Percentiles rank a stretch among this genome's conserved stretches.
phyloP scores from a whole-genome alignment of 2,888 invertebrate genomes.

The Gerris lacustris region DNA sequence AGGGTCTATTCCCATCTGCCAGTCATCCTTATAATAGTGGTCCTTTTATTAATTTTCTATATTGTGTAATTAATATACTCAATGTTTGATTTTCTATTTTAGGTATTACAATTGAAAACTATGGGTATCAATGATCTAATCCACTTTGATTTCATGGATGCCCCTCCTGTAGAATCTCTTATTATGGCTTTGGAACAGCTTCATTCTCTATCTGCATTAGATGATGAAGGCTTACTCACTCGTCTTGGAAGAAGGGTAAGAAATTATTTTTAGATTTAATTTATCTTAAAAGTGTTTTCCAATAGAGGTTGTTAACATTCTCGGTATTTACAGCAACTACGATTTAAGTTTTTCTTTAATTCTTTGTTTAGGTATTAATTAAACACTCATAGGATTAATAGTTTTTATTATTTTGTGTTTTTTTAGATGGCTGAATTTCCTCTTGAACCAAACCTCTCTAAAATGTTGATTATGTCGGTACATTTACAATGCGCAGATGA shows the following conservation, averaged over 20 bases:
- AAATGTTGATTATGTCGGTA: constrained; percentile 98
- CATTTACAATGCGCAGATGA: constrained; percentile 96
- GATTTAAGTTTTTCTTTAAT: too few relatives aligned
- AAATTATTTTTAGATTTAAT: constrained; percentile 12
- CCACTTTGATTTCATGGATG: constrained; percentile 99
- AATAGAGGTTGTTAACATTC: neutral
- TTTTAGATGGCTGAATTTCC: constrained; percentile 98
- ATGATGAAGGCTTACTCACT: constrained; percentile 81
- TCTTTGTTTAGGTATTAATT: too few relatives aligned
- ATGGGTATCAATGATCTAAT: constrained; percentile 99
- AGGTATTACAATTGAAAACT: constrained; percentile 87
- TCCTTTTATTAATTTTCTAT: too few relatives aligned
- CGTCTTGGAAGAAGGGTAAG: constrained; percentile 60
- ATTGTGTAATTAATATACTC: too few relatives aligned
- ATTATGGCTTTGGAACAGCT: constrained; percentile 95
- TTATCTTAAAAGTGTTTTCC: neutral
- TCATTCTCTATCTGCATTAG: constrained; percentile 91
- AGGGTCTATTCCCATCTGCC: too few relatives aligned
- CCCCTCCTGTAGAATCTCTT: constrained; percentile 93
- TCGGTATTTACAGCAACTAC: too few relatives aligned
- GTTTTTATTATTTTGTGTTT: constrained; percentile 16
- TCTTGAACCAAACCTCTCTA: constrained; percentile 91
- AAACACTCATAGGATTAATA: too few relatives aligned
- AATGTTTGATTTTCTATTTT: constrained; percentile 18
- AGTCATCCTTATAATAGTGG: too few relatives aligned